A percentile compares a stretch with the other conserved stretches of the same genome.
Conservation (phyloP, 2,797 vertebrate genomes). For the Syncerus caffer region DNA sequence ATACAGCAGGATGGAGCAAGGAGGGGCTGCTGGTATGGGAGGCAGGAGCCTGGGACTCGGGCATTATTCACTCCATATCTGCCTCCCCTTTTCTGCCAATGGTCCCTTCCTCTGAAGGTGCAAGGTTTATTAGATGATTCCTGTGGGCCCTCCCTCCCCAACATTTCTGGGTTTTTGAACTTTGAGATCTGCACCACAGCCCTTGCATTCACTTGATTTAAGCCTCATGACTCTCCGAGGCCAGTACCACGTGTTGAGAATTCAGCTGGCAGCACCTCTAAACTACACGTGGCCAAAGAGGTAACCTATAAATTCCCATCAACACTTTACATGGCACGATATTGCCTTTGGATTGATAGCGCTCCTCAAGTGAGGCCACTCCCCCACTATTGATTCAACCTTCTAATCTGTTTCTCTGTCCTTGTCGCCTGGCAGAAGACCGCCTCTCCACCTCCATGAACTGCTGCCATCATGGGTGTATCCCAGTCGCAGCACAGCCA, state of each 20-base stretch:
- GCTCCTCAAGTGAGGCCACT: background rate
- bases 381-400: too few relatives aligned
- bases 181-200: background rate
- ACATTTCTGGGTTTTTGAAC: background rate
- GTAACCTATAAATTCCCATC: background rate
- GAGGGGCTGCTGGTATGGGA: background rate
- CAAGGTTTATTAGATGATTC: background rate
- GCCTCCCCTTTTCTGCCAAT: background rate
- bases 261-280: background rate
- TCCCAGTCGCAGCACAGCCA: background rate
- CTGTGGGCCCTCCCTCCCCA: background rate
- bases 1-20: accelerated
- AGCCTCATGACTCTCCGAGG: background rate
- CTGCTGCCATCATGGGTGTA: background rate
- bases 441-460: background rate
- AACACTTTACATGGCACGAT: background rate
- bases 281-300: accelerated
- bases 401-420: background rate
- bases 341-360: background rate
- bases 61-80: accelerated
- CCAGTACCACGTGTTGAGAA: accelerated
- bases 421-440: background rate
- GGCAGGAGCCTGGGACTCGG: accelerated
- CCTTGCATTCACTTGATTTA: background rate
- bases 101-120: background rate